Evolutionary conservation across 1,140 invertebrate species (phyloP).

Genomic region (Dolichoris vasculosae): DNA sequence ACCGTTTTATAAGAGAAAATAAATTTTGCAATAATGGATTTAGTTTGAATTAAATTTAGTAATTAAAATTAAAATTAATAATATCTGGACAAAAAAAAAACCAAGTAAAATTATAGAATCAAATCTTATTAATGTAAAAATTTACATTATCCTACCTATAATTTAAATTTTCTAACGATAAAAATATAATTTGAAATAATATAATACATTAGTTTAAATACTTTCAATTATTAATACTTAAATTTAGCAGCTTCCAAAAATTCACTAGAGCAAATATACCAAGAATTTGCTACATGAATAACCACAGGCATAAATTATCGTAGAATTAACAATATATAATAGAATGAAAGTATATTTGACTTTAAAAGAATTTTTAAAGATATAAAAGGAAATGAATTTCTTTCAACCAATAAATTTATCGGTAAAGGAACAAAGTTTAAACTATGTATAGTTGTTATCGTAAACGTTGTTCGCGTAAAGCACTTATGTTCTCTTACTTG

Average conservation of each 20-base stretch:
- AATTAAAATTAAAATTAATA: too few species aligned
- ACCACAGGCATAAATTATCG: conserved; percentile 9
- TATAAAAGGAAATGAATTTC: conserved; percentile 8
- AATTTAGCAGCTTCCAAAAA: not conserved
- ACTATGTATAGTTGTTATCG: not conserved
- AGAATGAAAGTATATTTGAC: not conserved
- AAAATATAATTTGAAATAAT: not conserved
- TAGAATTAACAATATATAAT: conserved; percentile 1
- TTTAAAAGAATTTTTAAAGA: not conserved
- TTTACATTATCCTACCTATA: not conserved
- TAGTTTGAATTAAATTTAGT: too few species aligned
- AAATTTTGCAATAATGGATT: too few species aligned
- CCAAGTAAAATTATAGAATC: not conserved
- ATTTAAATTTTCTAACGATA: not conserved
- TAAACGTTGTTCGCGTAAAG: not conserved
- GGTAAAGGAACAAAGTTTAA: not conserved
- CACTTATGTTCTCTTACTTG: not conserved
- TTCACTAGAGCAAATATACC: not conserved
- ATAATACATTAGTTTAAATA: not conserved
- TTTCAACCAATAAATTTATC: not conserved
- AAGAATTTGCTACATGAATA: conserved; percentile 1
- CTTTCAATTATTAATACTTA: conserved; percentile 1
- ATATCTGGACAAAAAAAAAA: too few species aligned
- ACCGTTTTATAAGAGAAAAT: too few species aligned
- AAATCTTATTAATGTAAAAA: not conserved